Conservation (phyloP, 2,888 invertebrate genomes). For the Xestia ashworthii region DNA sequence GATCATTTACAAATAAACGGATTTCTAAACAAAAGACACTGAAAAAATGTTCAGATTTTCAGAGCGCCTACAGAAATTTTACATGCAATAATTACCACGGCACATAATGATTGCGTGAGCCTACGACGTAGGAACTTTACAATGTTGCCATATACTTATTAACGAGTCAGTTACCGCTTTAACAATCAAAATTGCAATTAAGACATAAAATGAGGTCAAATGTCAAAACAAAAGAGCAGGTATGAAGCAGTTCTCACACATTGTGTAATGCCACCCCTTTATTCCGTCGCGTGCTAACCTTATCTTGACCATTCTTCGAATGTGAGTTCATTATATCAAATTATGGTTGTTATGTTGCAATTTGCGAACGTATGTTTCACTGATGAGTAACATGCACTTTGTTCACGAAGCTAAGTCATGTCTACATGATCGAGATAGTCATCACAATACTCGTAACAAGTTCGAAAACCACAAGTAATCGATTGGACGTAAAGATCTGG, state of each 20-base stretch:
- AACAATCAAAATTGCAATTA: constrained; percentile 57
- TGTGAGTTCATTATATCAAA: constrained; percentile 81
- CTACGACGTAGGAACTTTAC: constrained; percentile 36
- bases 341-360: constrained; percentile 80
- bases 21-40: background rate
- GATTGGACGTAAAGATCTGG: constrained; percentile 2
- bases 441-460: constrained; percentile 50
- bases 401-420: constrained; percentile 39
- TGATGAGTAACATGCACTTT: constrained; percentile 73
- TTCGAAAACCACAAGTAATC: constrained; percentile 14
- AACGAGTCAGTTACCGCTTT: constrained; percentile 20
- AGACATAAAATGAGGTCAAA: constrained; percentile 68
- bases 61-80: constrained; percentile 67
- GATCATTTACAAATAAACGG: background rate
- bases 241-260: constrained; percentile 68
- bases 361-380: constrained; percentile 80
- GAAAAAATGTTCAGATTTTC: constrained; percentile 19
- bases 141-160: constrained; percentile 11
- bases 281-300: constrained; percentile 76
- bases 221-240: constrained; percentile 66
- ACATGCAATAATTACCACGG: constrained; percentile 61
- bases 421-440: constrained; percentile 44
- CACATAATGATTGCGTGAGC: constrained; percentile 51
- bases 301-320: constrained; percentile 75
- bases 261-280: constrained; percentile 62